Base-by-base conservation (phyloP, 2,797 vertebrate species). In the Euphonia xanthogaster region DNA sequence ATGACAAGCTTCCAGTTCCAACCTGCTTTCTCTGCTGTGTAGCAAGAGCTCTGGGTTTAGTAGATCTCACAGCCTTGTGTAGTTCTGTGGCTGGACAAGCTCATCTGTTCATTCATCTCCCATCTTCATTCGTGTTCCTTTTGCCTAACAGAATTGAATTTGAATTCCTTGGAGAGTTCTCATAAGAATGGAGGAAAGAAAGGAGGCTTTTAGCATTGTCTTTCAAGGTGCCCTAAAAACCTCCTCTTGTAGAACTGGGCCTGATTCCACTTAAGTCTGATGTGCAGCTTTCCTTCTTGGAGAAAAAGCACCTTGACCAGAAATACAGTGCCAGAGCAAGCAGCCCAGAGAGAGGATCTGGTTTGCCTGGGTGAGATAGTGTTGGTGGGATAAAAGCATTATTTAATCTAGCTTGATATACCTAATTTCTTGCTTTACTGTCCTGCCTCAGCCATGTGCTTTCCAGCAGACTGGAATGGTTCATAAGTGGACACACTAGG, bases 401-500 rank as follows among this genome's bases (percentile, higher is more conserved):
- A 16, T 76, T 86, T 33, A 14, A 45, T 68, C 9, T 40, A 33
- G 9, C 10, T n/a, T 45, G 10, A 10, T 19, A 7, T 48, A 48
- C 31, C 27, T 30, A 7, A 15, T 39, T 4, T 51, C 51, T 42
- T 42, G 24, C 51, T 51, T 55, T 62, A 10, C 65, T 58, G 0
- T 44, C 71, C 47, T 58, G 70, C 50, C 48, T 71, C 22, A 47
- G 40, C 33, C 37, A 30, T 0, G 0, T 0, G 2, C 23, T 65
- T 81, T 33, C 42, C 57, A 61, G 42, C n/a, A 50, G 54, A 6
- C 58, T 67, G 51, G 45, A 30, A 1, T 44, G 48, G 33, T 39
- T 78, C 9, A 5, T 5, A 7, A 0, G 1, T 28, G 16, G 51
- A 4, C 23, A 6, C 6, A 3, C 12, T 2, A 23, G n/a, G n/a